Evolutionary conservation across 1,140 invertebrate species (phyloP).

Genomic region (Drosophila prosaltans): DNA sequence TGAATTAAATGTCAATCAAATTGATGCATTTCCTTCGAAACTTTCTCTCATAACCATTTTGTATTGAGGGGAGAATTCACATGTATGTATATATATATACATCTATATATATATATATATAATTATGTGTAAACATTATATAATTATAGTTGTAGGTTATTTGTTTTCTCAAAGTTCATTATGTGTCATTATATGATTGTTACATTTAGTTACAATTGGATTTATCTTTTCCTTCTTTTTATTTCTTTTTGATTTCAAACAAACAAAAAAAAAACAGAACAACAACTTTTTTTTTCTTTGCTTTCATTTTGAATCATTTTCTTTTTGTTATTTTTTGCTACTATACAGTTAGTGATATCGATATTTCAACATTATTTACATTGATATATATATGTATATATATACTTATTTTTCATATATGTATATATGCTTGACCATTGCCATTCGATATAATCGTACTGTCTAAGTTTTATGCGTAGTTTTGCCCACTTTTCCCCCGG

Average conservation of each 20-base stretch:
- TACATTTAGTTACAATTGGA: conserved; percentile 69
- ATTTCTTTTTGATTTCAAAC: conserved; percentile 23
- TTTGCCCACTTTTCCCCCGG: conserved; percentile 72
- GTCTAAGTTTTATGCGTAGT: conserved; percentile 69
- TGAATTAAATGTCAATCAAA: background rate
- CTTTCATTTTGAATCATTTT: background rate
- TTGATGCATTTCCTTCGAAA: background rate
- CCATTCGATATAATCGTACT: conserved; percentile 31
- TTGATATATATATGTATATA: background rate
- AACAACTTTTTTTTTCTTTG: background rate
- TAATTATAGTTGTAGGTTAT: conserved; percentile 40
- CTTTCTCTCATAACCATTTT: background rate
- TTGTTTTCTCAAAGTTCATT: conserved; percentile 52
- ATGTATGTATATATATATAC: conserved; percentile 25
- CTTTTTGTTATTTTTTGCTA: conserved; percentile 8
- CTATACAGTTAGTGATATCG: conserved; percentile 2
- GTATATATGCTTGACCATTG: conserved; percentile 2
- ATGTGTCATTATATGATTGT: conserved; percentile 77
- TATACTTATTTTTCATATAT: conserved; percentile 15
- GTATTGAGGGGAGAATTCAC: background rate
- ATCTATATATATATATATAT: conserved; percentile 32
- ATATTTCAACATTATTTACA: conserved; percentile 8
- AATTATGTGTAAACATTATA: conserved; percentile 25
- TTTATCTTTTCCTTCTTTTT: conserved; percentile 8
- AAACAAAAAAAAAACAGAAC: conserved; percentile 14